Evolutionary conservation across 2,888 invertebrate genomes (phyloP).

Genomic region (Scrobipalpa atriplicella): DNA sequence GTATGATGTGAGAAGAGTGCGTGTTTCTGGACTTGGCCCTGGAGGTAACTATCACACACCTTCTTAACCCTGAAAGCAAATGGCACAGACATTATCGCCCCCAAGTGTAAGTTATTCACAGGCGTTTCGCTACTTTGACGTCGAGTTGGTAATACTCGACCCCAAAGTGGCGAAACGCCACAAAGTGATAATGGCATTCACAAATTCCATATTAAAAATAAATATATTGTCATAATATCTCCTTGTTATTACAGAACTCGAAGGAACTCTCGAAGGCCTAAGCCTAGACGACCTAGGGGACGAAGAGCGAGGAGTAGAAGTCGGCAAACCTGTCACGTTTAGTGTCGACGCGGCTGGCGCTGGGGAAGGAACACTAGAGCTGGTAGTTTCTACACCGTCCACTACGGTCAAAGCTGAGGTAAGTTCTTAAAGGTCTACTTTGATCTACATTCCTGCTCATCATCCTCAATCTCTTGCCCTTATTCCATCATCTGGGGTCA

Average conservation of each 20-base stretch:
- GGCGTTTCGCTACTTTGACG: no score
- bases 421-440: slow-evolving; percentile 9
- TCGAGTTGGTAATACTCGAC: no score
- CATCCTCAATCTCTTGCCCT: no score
- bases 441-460: no score
- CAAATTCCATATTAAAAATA: no score
- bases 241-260: slow-evolving; percentile 61
- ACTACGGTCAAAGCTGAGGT: slow-evolving; percentile 94
- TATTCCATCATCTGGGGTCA: no score
- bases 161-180: no score
- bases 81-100: no score
- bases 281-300: slow-evolving; percentile 72
- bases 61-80: background rate
- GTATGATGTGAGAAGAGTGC: slow-evolving; percentile 93
- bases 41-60: slow-evolving; percentile 56
- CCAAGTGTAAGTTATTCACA: no score
- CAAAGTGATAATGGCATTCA: no score
- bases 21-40: slow-evolving; percentile 85
- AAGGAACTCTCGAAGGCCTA: slow-evolving; percentile 76
- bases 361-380: slow-evolving; percentile 95
- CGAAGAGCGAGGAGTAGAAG: slow-evolving; percentile 80
- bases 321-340: slow-evolving; percentile 94
- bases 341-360: slow-evolving; percentile 97
- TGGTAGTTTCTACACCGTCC: slow-evolving; percentile 95
- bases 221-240: no score